Percentiles rank a stretch among this genome's conserved stretches.
These are phyloP conservation scores for Dasypogon diadema DNA, from an alignment of 2,888 invertebrate genomes.

Conservation along the genomic window DNA sequence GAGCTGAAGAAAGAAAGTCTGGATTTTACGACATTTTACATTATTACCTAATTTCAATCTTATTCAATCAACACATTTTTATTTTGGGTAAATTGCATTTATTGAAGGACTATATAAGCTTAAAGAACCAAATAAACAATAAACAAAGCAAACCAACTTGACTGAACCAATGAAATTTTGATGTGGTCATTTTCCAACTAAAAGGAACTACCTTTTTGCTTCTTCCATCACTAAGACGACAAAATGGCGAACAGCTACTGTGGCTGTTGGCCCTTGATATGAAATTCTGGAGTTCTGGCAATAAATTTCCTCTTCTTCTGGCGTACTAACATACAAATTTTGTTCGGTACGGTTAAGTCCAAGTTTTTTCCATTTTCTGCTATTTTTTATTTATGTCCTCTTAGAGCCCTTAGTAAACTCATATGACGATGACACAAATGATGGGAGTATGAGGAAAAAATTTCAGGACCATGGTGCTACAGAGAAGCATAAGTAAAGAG, in stretches of 20 bases:
- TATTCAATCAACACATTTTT: too few species aligned
- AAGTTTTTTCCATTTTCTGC: neutral
- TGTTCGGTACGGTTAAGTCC: neutral
- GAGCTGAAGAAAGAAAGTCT: too few species aligned
- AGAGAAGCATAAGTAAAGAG: neutral
- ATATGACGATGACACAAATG: neutral
- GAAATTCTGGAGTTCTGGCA: neutral
- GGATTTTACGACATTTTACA: too few species aligned
- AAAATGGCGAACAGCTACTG: neutral
- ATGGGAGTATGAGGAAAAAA: neutral
- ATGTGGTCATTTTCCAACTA: neutral
- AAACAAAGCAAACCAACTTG: neutral
- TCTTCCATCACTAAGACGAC: neutral
- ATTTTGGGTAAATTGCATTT: too few species aligned
- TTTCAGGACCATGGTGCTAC: neutral
- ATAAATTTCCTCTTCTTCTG: neutral
- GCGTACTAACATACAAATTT: neutral
- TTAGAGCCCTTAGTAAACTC: neutral
- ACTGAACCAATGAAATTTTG: neutral
- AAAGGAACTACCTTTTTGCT: neutral
- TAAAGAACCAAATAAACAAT: too few species aligned
- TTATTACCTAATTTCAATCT: too few species aligned
- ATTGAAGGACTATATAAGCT: too few species aligned
- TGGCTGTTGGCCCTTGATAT: conserved; percentile 3
- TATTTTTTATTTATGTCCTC: conserved; percentile 9